Evolutionary conservation across 2,888 invertebrate genomes (phyloP), one percentile per base, ranked within the genome.

Genomic region (Lithosia quadra): DNA sequence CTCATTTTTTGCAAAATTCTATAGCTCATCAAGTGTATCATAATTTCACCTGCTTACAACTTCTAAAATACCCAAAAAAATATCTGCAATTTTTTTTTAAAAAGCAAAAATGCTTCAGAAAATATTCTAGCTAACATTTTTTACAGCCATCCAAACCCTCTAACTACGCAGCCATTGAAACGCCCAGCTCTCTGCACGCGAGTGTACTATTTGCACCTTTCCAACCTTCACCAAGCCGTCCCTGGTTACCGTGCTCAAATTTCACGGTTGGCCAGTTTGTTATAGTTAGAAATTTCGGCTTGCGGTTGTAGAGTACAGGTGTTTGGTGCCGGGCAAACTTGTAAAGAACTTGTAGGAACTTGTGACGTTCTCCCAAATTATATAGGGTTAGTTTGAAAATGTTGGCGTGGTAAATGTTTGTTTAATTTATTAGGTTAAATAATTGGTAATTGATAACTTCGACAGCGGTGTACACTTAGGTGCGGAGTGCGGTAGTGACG

Each of bases 231-330:
- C 33, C n/a, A 53, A 39, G n/a, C 28, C 13, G 22, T 13, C 39
- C n/a, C 21, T 49, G 39, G 11, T 58, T 39, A 39, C 63, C 9
- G 11, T 36, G 65, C 69, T 70, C 67, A 72, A 76, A 73, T 76
- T 70, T 66, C 66, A 71, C 57, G 60, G 65, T 66, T 33, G 66
- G 66, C 58, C 21, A 49, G 67, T 68, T 71, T 65, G 69, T 65
- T 74, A 65, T 65, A 73, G 73, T 75, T 79, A 34, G 63, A 60
- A 73, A 69, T 76, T 70, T 62, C 11, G 53, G 69, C 70, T 74
- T 75, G 68, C 63, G 72, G 75, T 75, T 57, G n/a, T 66, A 59
- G 69, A 69, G 72, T 67, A 74, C 77, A 79, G 73, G 79, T 79
- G 79, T 75, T 79, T 49, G 60, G 63, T 68, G 59, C 39, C 65